phyloP scores from a whole-genome alignment of 2,888 invertebrate species.

The Machimus rusticus region DNA sequence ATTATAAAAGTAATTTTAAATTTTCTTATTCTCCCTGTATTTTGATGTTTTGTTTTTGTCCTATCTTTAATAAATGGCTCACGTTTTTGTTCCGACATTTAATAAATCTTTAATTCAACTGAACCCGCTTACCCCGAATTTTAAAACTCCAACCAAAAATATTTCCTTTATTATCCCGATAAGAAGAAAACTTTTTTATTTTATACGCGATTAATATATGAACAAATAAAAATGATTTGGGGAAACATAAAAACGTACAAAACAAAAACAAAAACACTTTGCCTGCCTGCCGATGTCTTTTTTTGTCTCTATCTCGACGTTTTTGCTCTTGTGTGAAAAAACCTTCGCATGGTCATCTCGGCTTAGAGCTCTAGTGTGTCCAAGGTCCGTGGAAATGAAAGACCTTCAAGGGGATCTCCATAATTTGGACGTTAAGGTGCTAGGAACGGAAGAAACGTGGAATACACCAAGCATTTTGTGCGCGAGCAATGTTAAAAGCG shows the following conservation, averaged over 20 bases:
- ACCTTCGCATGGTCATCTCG: constrained; percentile 48
- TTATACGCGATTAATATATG: not conserved
- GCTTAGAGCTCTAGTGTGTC: constrained; percentile 64
- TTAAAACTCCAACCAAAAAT: not conserved
- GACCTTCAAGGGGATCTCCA: constrained; percentile 68
- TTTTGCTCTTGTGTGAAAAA: constrained; percentile 53
- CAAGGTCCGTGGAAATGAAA: constrained; percentile 64
- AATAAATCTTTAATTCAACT: not conserved
- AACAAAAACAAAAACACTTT: constrained; percentile 49
- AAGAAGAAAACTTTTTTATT: not conserved
- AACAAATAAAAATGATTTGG: constrained; percentile 20
- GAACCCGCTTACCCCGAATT: not conserved
- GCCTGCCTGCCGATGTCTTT: constrained; percentile 52
- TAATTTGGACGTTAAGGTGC: constrained; percentile 76
- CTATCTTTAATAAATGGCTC: not conserved
- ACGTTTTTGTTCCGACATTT: not conserved
- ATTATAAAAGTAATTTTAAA: not conserved
- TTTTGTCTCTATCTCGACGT: constrained; percentile 51
- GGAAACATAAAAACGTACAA: constrained; percentile 40
- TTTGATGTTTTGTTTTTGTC: not conserved
- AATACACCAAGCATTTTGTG: constrained; percentile 82
- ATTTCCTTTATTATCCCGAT: not conserved
- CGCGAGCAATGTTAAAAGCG: constrained; percentile 71
- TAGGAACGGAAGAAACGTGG: constrained; percentile 88
- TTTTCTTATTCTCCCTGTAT: not conserved